Base-by-base conservation (phyloP, 2,888 invertebrate species). In the Glyphotaelius pellucidus region DNA sequence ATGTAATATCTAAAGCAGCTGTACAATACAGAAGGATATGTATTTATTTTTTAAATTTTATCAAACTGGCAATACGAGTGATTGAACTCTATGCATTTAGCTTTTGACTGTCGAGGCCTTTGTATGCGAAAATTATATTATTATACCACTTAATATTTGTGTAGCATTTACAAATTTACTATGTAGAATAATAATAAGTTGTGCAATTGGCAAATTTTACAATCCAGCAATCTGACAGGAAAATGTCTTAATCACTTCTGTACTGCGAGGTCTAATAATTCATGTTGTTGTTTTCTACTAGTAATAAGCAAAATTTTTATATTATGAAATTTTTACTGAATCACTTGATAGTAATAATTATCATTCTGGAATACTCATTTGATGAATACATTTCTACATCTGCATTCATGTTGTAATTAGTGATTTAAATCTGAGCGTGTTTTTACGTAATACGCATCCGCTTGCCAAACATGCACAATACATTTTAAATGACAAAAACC, bases 381-480 rank as follows among this genome's bases (percentile, higher is more conserved):
- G 15, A 38, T 38, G 32, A 25, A 85, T 67, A 67, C 52, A 42
- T 79, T 89, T 89, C 79, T 89, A 89, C 35, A 25, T 79, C 52
- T 31, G 84, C 67, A 67, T 30, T 42, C 32, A 67, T 67, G 32
- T 31, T 42, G 67, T 80, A 89, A 84, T 89, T 79, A 32, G 79
- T 89, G 86, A 79, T n/a, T 79, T 80, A 89, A 89, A 89, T 80
- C 88, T 89, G 88, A 89, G 79, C 19, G 79, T 91, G 67, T 42
- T 42, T 89, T 84, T 89, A 90, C 90, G 91, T 15, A 25, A 19
- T 5, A 90, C 86, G 30, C 35, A 79, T 89, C 90, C 91, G 81
- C 90, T 92, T 92, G 92, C 92, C 83, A 92, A 93, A 91, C 92
- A 93, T 93, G 93, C 93, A 92, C 93, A 93, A 93, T 92, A 91